Conservation (phyloP, 1,140 invertebrate species). For the Panagrolaimus sp. region DNA sequence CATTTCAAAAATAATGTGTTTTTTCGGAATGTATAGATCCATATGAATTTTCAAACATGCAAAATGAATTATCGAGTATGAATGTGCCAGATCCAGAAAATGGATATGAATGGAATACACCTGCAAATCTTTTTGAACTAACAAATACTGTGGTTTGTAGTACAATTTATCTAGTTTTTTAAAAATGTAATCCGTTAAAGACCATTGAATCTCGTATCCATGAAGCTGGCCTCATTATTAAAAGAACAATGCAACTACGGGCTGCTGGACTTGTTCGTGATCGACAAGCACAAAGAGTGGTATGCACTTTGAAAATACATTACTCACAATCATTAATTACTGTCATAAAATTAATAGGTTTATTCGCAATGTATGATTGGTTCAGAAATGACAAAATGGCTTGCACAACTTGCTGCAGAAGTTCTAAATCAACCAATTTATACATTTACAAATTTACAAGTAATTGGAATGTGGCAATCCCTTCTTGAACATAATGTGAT, state of each 20-base stretch:
- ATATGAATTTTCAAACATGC: slow-evolving; percentile 22
- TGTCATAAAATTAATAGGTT: slow-evolving; percentile 49
- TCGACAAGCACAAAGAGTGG: slow-evolving; percentile 32
- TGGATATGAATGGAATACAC: slow-evolving; percentile 23
- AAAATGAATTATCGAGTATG: slow-evolving; percentile 10
- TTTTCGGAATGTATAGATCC: slow-evolving; percentile 1
- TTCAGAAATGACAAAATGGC: slow-evolving; percentile 74
- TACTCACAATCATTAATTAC: no score
- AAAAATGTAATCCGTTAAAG: slow-evolving; percentile 16
- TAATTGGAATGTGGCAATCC: slow-evolving; percentile 76
- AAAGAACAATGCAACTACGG: slow-evolving; percentile 35
- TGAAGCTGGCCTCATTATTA: slow-evolving; percentile 39
- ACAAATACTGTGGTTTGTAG: slow-evolving; percentile 30
- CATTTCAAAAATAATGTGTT: background rate
- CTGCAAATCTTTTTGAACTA: slow-evolving; percentile 34
- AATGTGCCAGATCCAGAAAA: background rate
- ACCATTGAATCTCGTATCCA: slow-evolving; percentile 39
- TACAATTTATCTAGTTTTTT: background rate
- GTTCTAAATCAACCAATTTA: slow-evolving; percentile 56
- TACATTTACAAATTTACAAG: slow-evolving; percentile 68
- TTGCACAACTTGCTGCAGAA: slow-evolving; percentile 59
- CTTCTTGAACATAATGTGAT: slow-evolving; percentile 76
- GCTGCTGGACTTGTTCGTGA: slow-evolving; percentile 41
- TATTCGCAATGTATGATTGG: slow-evolving; percentile 65
- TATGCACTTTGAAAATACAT: slow-evolving; percentile 17